Base-by-base conservation (phyloP, 2,113 vertebrate species). In the Rhinopomastus cyanomelas region DNA sequence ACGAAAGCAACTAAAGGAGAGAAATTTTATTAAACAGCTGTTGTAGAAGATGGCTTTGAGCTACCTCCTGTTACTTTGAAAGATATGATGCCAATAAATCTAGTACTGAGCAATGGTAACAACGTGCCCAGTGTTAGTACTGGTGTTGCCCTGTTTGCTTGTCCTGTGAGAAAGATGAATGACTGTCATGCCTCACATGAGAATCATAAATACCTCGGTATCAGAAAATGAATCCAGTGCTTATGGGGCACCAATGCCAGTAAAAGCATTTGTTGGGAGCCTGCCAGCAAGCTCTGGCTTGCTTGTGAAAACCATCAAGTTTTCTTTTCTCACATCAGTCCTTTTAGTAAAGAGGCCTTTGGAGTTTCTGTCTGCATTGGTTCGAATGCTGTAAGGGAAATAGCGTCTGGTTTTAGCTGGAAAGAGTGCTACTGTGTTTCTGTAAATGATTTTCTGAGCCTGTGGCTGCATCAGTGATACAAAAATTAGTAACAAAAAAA, bases 61-160 rank as follows among this genome's bases (percentile, higher is more conserved):
- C 92, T 90, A 53, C 84, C 81, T 95, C 75, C 94, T 85, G 88
- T 66, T 94, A 67, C 89, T 94, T 53, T 92, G 87, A 96, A 94
- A 94, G 92, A 93, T 90, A 77, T 8, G 71, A 80, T 22, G 84
- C 88, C 89, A 93, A 80, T 93, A 96, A 97, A 94, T 91, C 81
- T 95, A 44, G 56, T 84, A 77, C 49, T 90, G 86, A 89, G 91
- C 62, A 88, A 88, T 10, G 61, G 60, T 67, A 89, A 83, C 87
- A 93, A 83, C 66, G 60, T 16, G 32, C 62, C 85, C 65, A 6
- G 27, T 37, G 56, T 72, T 82, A 82, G 79, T 30, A 3, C 90
- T 91, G 83, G 75, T 81, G 90, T 67, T 89, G 86, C 76, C 89
- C 87, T 83, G 73, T 85, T 93, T 95, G 91, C 85, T 65, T 91